These are phyloP conservation scores for Egretta garzetta DNA, from an alignment of 2,113 vertebrate species.

Conservation along the genomic window DNA sequence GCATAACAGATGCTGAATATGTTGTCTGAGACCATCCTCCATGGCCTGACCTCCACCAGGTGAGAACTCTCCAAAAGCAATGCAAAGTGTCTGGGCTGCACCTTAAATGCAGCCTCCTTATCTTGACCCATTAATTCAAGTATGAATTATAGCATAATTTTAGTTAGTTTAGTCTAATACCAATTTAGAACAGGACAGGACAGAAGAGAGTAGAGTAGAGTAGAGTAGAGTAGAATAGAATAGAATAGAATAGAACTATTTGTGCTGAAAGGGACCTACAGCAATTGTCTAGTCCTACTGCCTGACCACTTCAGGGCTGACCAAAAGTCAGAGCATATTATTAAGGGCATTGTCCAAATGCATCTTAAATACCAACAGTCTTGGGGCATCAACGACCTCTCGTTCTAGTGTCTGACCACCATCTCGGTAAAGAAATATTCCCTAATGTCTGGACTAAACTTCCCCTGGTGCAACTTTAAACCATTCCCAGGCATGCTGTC, in stretches of 20 bases:
- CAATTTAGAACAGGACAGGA: neutral
- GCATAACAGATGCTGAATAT: neutral
- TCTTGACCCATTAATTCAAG: neutral
- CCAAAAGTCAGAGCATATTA: neutral
- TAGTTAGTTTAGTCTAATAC: no score
- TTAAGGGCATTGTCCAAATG: neutral
- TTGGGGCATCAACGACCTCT: rapidly evolving
- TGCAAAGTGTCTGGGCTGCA: neutral
- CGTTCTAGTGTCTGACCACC: neutral
- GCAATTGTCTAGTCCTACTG: neutral
- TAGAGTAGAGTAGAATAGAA: no score
- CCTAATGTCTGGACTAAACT: neutral
- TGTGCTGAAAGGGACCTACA: neutral
- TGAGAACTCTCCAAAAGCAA: neutral
- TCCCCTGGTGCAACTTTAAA: neutral
- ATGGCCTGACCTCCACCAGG: no score
- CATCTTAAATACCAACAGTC: neutral
- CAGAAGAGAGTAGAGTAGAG: no score
- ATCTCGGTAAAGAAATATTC: neutral
- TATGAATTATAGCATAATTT: neutral
- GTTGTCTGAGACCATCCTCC: neutral
- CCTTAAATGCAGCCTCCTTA: neutral
- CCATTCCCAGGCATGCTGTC: rapidly evolving
- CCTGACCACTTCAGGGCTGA: neutral
- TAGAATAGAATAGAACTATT: neutral